Conservation (phyloP, 2,113 vertebrate species). For the Rynchops niger region DNA sequence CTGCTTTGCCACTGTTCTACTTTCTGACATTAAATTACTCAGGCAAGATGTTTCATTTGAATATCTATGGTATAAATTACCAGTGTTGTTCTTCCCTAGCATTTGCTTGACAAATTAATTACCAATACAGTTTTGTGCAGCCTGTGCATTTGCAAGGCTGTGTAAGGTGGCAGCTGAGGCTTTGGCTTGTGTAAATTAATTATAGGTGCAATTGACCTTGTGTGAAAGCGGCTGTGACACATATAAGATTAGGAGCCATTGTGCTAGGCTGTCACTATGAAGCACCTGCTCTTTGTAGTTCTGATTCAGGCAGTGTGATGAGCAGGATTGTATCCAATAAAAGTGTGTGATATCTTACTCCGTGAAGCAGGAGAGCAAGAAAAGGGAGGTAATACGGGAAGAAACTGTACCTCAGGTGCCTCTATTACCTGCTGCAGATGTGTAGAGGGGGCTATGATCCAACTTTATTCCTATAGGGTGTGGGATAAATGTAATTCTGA, state of each 20-base stretch:
- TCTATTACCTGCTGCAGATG: not conserved
- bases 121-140: not conserved
- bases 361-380: not conserved
- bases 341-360: not conserved
- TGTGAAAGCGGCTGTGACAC: not conserved
- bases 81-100: conserved; percentile 18
- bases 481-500: not conserved
- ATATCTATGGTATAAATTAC: conserved; percentile 50
- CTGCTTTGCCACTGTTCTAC: not conserved
- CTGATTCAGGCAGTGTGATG: not conserved
- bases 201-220: conserved; percentile 13
- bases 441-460: not conserved
- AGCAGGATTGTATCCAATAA: not conserved
- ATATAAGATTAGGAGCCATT: not conserved
- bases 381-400: not conserved
- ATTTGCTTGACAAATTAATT: conserved; percentile 62
- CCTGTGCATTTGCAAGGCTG: not conserved
- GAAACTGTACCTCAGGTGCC: not conserved
- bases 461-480: not conserved
- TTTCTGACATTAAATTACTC: conserved; percentile 14
- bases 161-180: conserved; percentile 9
- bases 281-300: not conserved
- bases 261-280: not conserved
- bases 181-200: conserved; percentile 36
- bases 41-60: conserved; percentile 44